These are phyloP conservation scores for Trisateles emortualis DNA, from an alignment of 2,888 invertebrate genomes.

Conservation along the genomic window DNA sequence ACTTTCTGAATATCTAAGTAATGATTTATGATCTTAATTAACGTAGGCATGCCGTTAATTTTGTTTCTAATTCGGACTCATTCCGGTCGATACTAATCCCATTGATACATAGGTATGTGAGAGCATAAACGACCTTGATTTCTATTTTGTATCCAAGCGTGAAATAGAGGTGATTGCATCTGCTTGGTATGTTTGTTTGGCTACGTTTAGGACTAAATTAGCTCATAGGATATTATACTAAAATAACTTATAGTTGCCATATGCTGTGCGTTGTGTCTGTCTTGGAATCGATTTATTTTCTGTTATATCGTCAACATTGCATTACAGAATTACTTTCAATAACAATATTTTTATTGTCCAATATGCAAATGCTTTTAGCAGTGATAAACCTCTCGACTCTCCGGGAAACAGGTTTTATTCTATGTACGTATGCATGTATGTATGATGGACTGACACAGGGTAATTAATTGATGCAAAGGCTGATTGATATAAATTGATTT, in stretches of 20 bases:
- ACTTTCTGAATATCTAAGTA: too few relatives aligned
- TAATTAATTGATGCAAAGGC: too few relatives aligned
- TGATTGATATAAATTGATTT: too few relatives aligned
- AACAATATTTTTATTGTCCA: too few relatives aligned
- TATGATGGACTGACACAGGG: too few relatives aligned
- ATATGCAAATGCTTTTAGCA: too few relatives aligned
- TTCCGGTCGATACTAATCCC: constrained; percentile 44
- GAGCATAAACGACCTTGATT: constrained; percentile 43
- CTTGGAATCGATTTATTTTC: constrained; percentile 15
- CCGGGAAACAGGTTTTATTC: too few relatives aligned
- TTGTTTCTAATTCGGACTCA: constrained; percentile 2
- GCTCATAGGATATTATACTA: constrained; percentile 45
- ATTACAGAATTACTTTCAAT: background rate
- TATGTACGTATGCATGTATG: too few relatives aligned
- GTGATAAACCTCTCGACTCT: too few relatives aligned
- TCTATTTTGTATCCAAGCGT: constrained; percentile 59
- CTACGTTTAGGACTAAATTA: constrained; percentile 54
- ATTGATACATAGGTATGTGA: constrained; percentile 37
- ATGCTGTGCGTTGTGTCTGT: constrained; percentile 23
- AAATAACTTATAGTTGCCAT: constrained; percentile 43
- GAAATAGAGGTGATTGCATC: constrained; percentile 64
- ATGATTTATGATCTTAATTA: too few relatives aligned
- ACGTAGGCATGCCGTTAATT: background rate
- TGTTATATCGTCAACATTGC: background rate
- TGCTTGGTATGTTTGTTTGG: constrained; percentile 52